Conservation (phyloP, 2,888 invertebrate genomes). For the Acanthopleura granulata region DNA sequence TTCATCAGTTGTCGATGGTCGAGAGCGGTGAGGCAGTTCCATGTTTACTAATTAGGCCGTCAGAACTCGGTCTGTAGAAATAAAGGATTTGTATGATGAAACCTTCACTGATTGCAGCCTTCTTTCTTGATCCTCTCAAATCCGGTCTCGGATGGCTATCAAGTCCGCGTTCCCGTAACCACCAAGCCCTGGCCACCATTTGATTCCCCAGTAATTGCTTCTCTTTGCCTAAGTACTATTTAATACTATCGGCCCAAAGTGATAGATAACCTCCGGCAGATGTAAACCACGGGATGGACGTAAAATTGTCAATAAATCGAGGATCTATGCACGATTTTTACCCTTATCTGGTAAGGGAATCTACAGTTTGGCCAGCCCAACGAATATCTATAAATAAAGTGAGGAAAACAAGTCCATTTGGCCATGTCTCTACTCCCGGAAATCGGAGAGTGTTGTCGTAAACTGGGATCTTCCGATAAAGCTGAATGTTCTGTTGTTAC, state of each 20-base stretch:
- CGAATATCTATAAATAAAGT: no score
- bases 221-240: not conserved
- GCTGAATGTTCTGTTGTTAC: no score
- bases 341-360: not conserved
- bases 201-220: conserved; percentile 1
- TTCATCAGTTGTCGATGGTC: not conserved
- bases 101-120: conserved; percentile 4
- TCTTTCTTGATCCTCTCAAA: not conserved
- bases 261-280: not conserved
- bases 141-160: not conserved
- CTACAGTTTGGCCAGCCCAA: no score
- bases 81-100: conserved; percentile 14
- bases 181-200: not conserved
- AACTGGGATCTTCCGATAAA: no score
- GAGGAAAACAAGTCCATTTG: no score
- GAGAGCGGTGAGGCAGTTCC: not conserved
- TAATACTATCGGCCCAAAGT: not conserved
- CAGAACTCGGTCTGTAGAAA: not conserved
- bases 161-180: not conserved
- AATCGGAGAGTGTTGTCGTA: no score
- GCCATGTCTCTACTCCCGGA: no score
- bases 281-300: not conserved
- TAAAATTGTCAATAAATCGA: conserved; percentile 8
- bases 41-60: conserved; percentile 17
- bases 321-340: not conserved